Percentiles rank a stretch among this genome's conserved stretches.
Conservation (phyloP, 2,888 invertebrate genomes). For the Dicyrtoma fusca region DNA sequence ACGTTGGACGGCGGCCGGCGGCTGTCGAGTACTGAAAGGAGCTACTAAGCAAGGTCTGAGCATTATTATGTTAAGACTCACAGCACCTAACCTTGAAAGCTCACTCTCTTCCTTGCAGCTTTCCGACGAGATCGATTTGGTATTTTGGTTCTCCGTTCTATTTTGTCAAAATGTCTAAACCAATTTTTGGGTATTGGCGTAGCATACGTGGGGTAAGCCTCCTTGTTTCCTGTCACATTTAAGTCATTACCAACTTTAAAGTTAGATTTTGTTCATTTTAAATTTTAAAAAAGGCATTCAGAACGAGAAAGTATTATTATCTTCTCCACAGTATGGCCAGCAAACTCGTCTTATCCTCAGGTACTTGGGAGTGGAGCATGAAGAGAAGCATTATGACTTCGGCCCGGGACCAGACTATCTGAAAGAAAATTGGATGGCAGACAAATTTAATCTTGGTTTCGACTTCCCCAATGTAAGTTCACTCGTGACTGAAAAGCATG, state of each 20-base stretch:
- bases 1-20: too few relatives aligned
- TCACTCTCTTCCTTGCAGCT: too few relatives aligned
- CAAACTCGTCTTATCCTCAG: slow-evolving; percentile 60
- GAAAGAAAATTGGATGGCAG: slow-evolving; percentile 59
- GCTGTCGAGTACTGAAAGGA: too few relatives aligned
- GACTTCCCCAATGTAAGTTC: slow-evolving; percentile 59
- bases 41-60: too few relatives aligned
- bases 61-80: too few relatives aligned
- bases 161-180: slow-evolving; percentile 1
- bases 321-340: slow-evolving; percentile 21
- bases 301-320: too few relatives aligned
- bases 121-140: too few relatives aligned
- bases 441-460: slow-evolving; percentile 57
- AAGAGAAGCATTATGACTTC: slow-evolving; percentile 59
- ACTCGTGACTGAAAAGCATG: background rate
- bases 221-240: too few relatives aligned
- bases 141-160: background rate
- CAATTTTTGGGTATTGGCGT: slow-evolving; percentile 34
- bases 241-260: too few relatives aligned
- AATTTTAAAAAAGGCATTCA: too few relatives aligned
- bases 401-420: slow-evolving; percentile 58
- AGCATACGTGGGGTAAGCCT: slow-evolving; percentile 32
- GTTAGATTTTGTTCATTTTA: background rate
- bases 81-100: too few relatives aligned
- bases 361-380: slow-evolving; percentile 60